phyloP scores from a whole-genome alignment of 2,797 vertebrate species.

The Muscicapa comitata region DNA sequence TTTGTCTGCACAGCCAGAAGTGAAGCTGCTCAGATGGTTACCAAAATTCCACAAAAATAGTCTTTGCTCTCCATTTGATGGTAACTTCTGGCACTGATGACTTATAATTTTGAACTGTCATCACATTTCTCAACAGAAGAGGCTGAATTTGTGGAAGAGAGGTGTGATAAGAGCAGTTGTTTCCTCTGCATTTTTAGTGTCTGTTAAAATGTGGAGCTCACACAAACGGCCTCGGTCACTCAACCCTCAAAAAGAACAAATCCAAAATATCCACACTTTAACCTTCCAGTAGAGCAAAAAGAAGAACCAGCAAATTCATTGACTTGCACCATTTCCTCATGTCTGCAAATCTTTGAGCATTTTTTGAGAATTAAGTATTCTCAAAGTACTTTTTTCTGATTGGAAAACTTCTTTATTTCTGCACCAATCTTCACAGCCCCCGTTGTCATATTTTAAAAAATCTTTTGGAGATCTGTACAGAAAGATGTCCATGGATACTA shows the following conservation, averaged over 20 bases:
- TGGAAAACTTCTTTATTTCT: background rate
- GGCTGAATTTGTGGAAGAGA: background rate
- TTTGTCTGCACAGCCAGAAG: background rate
- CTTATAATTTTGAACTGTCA: background rate
- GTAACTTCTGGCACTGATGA: background rate
- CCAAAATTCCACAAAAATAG: background rate
- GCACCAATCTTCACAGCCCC: background rate
- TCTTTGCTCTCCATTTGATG: background rate
- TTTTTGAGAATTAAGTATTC: background rate
- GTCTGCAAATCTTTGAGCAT: background rate
- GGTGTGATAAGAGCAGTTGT: background rate
- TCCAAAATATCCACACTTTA: background rate
- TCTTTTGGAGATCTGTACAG: background rate
- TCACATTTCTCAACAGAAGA: background rate
- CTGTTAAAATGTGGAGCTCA: background rate
- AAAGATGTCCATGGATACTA: background rate
- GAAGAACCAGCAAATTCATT: background rate
- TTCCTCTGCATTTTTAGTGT: background rate
- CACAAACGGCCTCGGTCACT: background rate
- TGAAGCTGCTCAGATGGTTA: background rate
- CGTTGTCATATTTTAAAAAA: background rate
- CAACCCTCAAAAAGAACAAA: background rate
- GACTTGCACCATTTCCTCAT: background rate
- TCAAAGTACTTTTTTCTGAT: background rate
- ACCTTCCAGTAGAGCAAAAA: background rate